These are phyloP conservation scores for Leptestheria dahalacensis DNA, from an alignment of 1,140 invertebrate species.

Conservation along the genomic window DNA sequence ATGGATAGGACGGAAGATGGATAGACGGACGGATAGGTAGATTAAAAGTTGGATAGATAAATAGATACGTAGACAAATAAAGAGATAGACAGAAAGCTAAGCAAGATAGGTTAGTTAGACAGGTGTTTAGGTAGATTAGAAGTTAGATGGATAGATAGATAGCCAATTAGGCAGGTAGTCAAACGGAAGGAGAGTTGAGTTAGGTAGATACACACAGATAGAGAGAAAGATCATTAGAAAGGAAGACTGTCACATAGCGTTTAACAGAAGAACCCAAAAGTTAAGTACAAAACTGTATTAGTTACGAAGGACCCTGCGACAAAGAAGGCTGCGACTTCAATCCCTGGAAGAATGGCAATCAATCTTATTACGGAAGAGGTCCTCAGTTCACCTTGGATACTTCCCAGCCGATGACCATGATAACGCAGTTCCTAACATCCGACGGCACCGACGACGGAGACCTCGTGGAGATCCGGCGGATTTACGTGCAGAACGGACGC, in stretches of 20 bases:
- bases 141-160: no score
- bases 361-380: conserved; percentile 7
- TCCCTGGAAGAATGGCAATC: conserved; percentile 11
- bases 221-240: no score
- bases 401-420: conserved; percentile 11
- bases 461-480: conserved; percentile 16
- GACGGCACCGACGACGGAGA: conserved; percentile 17
- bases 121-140: no score
- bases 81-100: no score
- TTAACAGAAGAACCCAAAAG: background rate
- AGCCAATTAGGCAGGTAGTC: no score
- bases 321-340: conserved; percentile 20
- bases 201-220: no score
- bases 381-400: conserved; percentile 11
- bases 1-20: no score
- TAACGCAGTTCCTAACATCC: conserved; percentile 18
- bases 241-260: background rate
- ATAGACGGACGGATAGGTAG: no score
- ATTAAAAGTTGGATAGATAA: no score
- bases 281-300: background rate
- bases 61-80: no score
- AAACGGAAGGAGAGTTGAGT: no score
- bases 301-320: conserved; percentile 20
- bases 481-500: conserved; percentile 17
- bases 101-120: no score